Conservation (phyloP, 2,888 invertebrate species). For the Entomobrya proxima region DNA sequence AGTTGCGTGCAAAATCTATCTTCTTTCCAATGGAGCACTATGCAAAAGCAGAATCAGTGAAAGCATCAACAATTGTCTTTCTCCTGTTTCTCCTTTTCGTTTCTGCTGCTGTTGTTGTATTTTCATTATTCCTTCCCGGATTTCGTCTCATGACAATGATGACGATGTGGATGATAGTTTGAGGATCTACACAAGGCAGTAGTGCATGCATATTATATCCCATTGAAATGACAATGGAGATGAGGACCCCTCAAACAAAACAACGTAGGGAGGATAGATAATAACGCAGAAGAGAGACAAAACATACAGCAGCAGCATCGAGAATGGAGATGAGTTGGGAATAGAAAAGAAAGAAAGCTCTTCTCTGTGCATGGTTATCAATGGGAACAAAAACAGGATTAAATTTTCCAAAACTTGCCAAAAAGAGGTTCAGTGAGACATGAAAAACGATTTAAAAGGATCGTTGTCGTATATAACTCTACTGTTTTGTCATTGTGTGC, state of each 20-base stretch:
- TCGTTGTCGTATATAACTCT: slow-evolving; percentile 3
- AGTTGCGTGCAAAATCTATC: slow-evolving; percentile 47
- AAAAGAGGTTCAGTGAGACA: slow-evolving; percentile 74
- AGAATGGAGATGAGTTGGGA: slow-evolving; percentile 36
- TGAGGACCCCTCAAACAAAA: slow-evolving; percentile 67
- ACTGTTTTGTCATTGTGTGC: background rate
- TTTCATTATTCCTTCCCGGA: slow-evolving; percentile 39
- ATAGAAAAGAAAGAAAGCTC: slow-evolving; percentile 55
- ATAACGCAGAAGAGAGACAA: slow-evolving; percentile 42
- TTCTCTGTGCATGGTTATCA: slow-evolving; percentile 64
- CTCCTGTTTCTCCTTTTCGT: slow-evolving; percentile 34
- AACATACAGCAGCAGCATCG: slow-evolving; percentile 36
- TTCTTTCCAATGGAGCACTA: background rate
- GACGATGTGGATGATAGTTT: slow-evolving; percentile 44
- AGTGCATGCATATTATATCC: slow-evolving; percentile 51
- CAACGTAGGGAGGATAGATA: slow-evolving; percentile 65
- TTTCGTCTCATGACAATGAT: slow-evolving; percentile 44
- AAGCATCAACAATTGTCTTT: slow-evolving; percentile 67
- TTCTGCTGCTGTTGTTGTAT: slow-evolving; percentile 37
- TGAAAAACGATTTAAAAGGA: slow-evolving; percentile 75
- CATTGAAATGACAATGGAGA: slow-evolving; percentile 61
- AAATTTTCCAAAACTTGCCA: slow-evolving; percentile 74
- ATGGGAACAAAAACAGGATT: slow-evolving; percentile 74
- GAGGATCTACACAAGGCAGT: slow-evolving; percentile 42
- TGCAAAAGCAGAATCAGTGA: slow-evolving; percentile 40